Conservation (phyloP, 2,113 vertebrate species). For the Limanda limanda region DNA sequence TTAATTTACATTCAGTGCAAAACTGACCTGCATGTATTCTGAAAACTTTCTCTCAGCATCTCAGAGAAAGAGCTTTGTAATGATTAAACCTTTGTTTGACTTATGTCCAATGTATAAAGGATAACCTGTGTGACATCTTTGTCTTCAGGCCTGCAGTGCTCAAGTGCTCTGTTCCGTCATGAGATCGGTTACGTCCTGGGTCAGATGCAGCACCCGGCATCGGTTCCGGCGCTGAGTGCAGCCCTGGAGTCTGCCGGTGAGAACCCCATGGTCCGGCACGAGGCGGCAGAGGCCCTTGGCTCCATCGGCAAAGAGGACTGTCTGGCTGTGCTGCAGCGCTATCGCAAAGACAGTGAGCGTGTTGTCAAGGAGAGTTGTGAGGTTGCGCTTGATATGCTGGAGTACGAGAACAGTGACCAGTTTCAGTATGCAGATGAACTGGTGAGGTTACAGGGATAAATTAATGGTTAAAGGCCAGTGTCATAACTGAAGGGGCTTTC, state of each 20-base stretch:
- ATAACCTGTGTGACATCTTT: neutral
- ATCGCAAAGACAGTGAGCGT: conserved; percentile 82
- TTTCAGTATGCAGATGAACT: conserved; percentile 94
- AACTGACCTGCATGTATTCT: no score
- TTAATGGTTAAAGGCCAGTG: conserved; percentile 27
- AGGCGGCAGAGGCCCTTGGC: conserved; percentile 94
- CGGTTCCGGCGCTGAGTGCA: conserved; percentile 83
- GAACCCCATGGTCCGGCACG: conserved; percentile 95
- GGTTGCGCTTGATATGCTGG: conserved; percentile 94
- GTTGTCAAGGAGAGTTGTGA: conserved; percentile 97
- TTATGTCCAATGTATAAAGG: neutral
- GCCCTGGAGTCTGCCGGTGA: conserved; percentile 77
- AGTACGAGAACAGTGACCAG: conserved; percentile 83
- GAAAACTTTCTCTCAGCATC: neutral
- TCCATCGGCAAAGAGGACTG: conserved; percentile 91
- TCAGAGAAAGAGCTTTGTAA: neutral
- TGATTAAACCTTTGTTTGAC: neutral
- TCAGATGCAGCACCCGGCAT: conserved; percentile 91
- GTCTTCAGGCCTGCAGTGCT: conserved; percentile 83
- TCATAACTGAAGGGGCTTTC: neutral
- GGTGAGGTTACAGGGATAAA: conserved; percentile 67
- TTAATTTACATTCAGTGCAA: no score
- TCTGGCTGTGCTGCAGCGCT: conserved; percentile 81
- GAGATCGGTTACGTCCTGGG: conserved; percentile 95
- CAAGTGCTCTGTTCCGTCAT: conserved; percentile 93